Conservation (phyloP, 2,888 invertebrate genomes). For the Stramonita haemastoma region DNA sequence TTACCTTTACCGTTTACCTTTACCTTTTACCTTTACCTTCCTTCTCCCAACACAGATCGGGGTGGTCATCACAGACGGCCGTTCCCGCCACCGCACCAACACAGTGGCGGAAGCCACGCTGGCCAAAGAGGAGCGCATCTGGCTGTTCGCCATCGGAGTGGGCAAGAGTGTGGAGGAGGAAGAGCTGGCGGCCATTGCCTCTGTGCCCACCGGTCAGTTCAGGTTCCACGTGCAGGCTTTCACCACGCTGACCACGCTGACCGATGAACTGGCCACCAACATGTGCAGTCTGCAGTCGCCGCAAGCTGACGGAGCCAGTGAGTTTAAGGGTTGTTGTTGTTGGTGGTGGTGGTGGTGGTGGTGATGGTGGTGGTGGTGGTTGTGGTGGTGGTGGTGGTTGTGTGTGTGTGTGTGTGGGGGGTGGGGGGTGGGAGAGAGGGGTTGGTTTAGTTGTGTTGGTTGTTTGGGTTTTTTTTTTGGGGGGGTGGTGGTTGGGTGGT, state of each 20-base stretch:
- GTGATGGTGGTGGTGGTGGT: too few species aligned
- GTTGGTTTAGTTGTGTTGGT: too few species aligned
- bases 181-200: slow-evolving; percentile 67
- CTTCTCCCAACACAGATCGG: slow-evolving; percentile 51
- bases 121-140: slow-evolving; percentile 51
- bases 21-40: too few species aligned
- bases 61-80: slow-evolving; percentile 65
- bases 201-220: slow-evolving; percentile 56
- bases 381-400: too few species aligned
- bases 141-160: slow-evolving; percentile 62
- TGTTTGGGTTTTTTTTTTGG: too few species aligned
- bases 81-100: slow-evolving; percentile 48
- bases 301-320: slow-evolving; percentile 31
- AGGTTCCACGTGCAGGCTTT: slow-evolving; percentile 62
- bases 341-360: too few species aligned
- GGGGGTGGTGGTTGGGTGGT: too few species aligned
- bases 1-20: too few species aligned
- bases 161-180: slow-evolving; percentile 55
- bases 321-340: not conserved
- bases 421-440: too few species aligned
- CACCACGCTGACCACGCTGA: slow-evolving; percentile 58
- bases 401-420: too few species aligned
- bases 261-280: slow-evolving; percentile 54
- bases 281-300: slow-evolving; percentile 48
- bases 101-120: slow-evolving; percentile 46